Evolutionary conservation across 2,888 invertebrate species (phyloP), one percentile per base, ranked within the genome.

Genomic region (Lydus trimaculatus): DNA sequence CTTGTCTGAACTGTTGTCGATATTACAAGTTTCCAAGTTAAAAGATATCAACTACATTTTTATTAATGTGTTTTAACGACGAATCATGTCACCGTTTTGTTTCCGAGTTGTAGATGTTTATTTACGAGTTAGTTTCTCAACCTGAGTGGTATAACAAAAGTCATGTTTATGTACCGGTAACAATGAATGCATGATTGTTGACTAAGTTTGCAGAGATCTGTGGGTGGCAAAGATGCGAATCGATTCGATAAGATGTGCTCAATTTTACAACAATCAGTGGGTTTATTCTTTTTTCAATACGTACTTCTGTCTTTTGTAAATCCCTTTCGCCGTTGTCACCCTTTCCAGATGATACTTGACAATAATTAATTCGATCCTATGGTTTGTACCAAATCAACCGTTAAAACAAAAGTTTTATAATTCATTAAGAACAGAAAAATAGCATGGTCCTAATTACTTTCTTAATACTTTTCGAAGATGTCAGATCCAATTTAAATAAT

Each of bases 371-470:
- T 70, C 75, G 73, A 69, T 73, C 72, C 74, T 74, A 74, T 76
- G 73, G 76, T 75, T 69, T 69, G 60, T 71, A 78, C 71, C 74
- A 80, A 83, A 83, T 82, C 80, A 82, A 75, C 79, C 80, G 80
- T 80, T 78, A 79, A 82, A 82, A 81, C 81, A 80, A 81, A 81
- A 81, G 81, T 80, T 81, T 77, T 76, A 79, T 80, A 79, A 76
- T 78, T 78, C 79, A 77, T 79, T 75, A 75, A 75, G 78, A 78
- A 78, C 77, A 78, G 76, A 82, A 83, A 81, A 82, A 77, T 79
- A 72, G 72, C 76, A 56, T 15, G 15, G 15, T 58, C 73, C 77
- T 83, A 83, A 83, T 83, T 82, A 80, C 82, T 80, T 80, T 79
- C 78, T 77, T 79, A 80, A 82, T 82, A 80, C 81, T 80, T 82